These are phyloP conservation scores for Mnemiopsis leidyi DNA, from an alignment of 37 sponge, comb jelly and placozoan species.

Conservation along the genomic window DNA sequence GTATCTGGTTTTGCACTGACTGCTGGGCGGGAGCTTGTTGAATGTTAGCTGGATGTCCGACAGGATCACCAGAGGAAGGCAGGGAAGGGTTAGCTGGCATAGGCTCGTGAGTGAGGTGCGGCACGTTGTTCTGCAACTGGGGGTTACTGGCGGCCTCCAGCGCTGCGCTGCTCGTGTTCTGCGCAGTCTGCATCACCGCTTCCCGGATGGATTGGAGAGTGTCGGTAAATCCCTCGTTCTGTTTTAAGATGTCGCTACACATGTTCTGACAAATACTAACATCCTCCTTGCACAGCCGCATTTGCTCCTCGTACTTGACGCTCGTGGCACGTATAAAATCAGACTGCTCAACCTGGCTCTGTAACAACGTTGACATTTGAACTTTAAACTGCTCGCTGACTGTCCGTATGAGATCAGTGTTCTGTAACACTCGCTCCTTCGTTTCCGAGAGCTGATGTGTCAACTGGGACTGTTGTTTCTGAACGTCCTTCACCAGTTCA, in stretches of 20 bases:
- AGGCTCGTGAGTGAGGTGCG: constrained; percentile 37
- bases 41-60: neutral
- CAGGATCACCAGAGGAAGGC: neutral
- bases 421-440: neutral
- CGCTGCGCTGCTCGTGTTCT: constrained; percentile 20
- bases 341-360: neutral
- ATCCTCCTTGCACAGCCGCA: constrained; percentile 4
- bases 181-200: constrained; percentile 57
- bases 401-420: neutral
- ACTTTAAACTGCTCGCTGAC: constrained; percentile 44
- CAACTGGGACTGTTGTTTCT: constrained; percentile 28
- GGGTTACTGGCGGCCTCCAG: neutral
- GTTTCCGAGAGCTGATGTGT: constrained; percentile 3
- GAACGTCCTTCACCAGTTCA: constrained; percentile 26
- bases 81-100: neutral
- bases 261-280: constrained; percentile 1
- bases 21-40: neutral
- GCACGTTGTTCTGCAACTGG: constrained; percentile 26
- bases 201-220: neutral
- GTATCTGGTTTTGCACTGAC: neutral
- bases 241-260: constrained; percentile 3
- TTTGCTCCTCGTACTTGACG: constrained; percentile 4
- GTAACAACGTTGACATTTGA: constrained; percentile 19
- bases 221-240: constrained; percentile 8
- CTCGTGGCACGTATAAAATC: neutral